These are phyloP conservation scores for Sebastes flavidus DNA, from an alignment of 2,797 vertebrate genomes.

Conservation along the genomic window DNA sequence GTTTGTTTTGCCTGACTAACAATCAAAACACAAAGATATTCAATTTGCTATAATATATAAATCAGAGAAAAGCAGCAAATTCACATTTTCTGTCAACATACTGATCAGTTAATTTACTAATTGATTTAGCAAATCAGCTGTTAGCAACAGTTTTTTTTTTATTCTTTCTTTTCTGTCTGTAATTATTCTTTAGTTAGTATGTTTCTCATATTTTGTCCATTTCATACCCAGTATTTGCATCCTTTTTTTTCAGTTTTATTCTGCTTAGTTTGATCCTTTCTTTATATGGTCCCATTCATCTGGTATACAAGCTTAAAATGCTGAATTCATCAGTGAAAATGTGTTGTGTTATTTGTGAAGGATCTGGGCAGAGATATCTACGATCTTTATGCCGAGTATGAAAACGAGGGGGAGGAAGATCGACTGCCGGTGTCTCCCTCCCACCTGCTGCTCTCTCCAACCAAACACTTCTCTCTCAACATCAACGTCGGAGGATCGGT, in stretches of 20 bases:
- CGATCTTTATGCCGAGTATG: conserved; percentile 86
- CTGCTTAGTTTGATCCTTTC: background rate
- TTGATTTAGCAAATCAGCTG: background rate
- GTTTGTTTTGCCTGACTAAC: too few species aligned
- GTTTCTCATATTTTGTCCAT: background rate
- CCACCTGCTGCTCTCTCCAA: conserved; percentile 23
- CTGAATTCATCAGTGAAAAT: background rate
- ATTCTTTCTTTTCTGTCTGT: background rate
- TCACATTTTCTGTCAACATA: too few species aligned
- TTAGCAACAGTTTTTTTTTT: too few species aligned
- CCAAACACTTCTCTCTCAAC: conserved; percentile 78
- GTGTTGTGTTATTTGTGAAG: conserved; percentile 18
- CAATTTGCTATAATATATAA: too few species aligned
- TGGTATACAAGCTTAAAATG: too few species aligned
- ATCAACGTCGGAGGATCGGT: conserved; percentile 93
- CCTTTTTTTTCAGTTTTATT: background rate
- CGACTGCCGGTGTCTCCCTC: conserved; percentile 19
- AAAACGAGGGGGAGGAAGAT: conserved; percentile 72
- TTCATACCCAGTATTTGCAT: background rate
- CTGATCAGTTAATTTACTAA: too few species aligned
- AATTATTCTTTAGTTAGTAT: background rate
- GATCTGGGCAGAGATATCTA: conserved; percentile 80
- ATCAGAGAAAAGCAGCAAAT: too few species aligned
- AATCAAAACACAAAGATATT: background rate
- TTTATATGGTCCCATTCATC: background rate